phyloP scores from a whole-genome alignment of 2,888 invertebrate genomes.

The Strigamia maritima region DNA sequence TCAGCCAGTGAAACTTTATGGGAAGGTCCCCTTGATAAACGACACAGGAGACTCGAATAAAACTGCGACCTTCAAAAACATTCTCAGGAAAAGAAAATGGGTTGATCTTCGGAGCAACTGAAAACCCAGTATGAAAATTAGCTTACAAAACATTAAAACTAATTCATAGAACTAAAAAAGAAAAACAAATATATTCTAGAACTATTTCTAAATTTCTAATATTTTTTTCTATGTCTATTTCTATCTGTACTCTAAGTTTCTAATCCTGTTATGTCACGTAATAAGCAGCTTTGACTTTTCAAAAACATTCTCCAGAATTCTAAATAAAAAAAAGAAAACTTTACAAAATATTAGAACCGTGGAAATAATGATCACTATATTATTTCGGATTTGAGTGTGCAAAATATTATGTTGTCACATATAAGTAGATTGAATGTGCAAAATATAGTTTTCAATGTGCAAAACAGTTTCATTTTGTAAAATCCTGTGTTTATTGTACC shows the following conservation, averaged over 20 bases:
- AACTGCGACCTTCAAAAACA: constrained; percentile 56
- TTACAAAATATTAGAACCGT: background rate
- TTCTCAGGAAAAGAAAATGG: constrained; percentile 58
- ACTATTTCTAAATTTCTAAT: background rate
- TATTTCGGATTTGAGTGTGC: background rate
- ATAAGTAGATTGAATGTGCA: background rate
- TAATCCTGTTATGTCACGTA: background rate
- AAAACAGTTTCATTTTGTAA: background rate
- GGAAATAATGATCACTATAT: background rate
- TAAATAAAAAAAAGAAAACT: background rate
- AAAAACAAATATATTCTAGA: background rate
- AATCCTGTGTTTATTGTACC: background rate
- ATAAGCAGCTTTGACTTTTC: background rate
- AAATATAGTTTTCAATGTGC: background rate
- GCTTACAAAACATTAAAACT: background rate
- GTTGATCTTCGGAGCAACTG: constrained; percentile 58
- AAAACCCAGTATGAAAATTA: constrained; percentile 39
- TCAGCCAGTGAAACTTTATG: constrained; percentile 51
- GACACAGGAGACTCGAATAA: constrained; percentile 55
- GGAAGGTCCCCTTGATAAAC: constrained; percentile 47
- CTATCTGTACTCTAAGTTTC: background rate
- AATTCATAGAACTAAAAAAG: background rate
- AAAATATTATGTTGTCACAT: background rate
- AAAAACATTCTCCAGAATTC: constrained; percentile 9
- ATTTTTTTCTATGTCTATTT: background rate